Evolutionary conservation across 2,888 invertebrate species (phyloP).

Genomic region (Stenotaenia linearis): DNA sequence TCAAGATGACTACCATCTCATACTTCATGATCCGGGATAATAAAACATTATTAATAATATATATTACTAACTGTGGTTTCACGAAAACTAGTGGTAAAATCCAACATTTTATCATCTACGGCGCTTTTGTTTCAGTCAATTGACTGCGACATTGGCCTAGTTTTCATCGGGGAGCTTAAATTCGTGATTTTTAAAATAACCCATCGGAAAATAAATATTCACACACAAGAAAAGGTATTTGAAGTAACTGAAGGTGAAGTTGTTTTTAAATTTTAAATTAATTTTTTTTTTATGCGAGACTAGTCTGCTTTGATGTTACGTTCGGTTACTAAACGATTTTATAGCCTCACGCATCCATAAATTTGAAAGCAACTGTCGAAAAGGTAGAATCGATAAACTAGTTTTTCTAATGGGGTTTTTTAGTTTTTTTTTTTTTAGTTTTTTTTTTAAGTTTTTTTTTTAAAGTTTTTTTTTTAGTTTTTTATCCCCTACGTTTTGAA

Average conservation of each 20-base stretch:
- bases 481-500: no score
- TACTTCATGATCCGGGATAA: not conserved
- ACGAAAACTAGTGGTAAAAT: not conserved
- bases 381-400: no score
- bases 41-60: not conserved
- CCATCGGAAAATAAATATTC: not conserved
- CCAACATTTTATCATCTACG: not conserved
- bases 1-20: not conserved
- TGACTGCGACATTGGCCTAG: slow-evolving; percentile 1
- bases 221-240: no score
- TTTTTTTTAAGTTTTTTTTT: no score
- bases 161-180: not conserved
- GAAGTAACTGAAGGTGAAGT: not conserved
- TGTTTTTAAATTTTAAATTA: not conserved
- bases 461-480: no score
- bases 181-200: not conserved
- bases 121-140: not conserved
- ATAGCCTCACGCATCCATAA: no score
- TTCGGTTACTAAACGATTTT: no score
- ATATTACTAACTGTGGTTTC: not conserved
- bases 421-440: no score
- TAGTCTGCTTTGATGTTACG: no score
- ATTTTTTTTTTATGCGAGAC: no score
- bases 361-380: no score
- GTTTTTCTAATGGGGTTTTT: no score